A percentile compares a stretch with the other conserved stretches of the same genome.
Evolutionary conservation across 2,797 vertebrate species (phyloP).

Genomic region (Bovichtus variegatus): DNA sequence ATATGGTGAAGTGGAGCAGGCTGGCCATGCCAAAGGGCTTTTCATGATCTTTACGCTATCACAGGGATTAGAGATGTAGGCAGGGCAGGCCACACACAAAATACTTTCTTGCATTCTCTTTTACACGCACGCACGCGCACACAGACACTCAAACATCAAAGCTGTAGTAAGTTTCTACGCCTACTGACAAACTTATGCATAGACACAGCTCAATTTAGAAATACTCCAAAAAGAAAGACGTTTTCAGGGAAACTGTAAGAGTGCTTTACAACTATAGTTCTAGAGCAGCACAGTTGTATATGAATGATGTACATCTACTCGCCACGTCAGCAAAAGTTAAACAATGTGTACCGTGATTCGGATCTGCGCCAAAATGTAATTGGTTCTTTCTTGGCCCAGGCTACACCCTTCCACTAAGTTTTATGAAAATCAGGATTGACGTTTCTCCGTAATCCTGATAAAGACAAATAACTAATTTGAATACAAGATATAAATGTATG

Average conservation of each 20-base stretch:
- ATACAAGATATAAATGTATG: too few relatives aligned
- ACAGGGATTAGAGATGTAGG: conserved; percentile 90
- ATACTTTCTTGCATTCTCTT: neutral
- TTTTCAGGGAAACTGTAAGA: neutral
- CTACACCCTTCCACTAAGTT: too few relatives aligned
- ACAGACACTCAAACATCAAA: conserved; percentile 1
- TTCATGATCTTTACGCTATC: conserved; percentile 91
- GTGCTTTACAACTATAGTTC: too few relatives aligned
- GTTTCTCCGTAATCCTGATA: too few relatives aligned
- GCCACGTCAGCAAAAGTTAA: too few relatives aligned
- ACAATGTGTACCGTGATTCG: too few relatives aligned
- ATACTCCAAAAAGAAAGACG: neutral
- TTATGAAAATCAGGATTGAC: too few relatives aligned
- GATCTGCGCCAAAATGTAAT: too few relatives aligned
- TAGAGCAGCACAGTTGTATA: too few relatives aligned
- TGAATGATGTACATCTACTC: too few relatives aligned
- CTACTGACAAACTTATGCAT: neutral
- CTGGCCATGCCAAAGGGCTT: conserved; percentile 60
- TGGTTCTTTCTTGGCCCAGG: too few relatives aligned
- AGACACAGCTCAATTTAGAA: neutral
- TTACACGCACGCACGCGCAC: conserved; percentile 13
- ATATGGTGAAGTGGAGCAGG: conserved; percentile 90
- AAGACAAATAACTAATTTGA: too few relatives aligned
- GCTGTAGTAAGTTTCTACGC: neutral
- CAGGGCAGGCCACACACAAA: conserved; percentile 89